phyloP scores from a whole-genome alignment of 1,140 invertebrate genomes.

The Drosophila repletoides region DNA sequence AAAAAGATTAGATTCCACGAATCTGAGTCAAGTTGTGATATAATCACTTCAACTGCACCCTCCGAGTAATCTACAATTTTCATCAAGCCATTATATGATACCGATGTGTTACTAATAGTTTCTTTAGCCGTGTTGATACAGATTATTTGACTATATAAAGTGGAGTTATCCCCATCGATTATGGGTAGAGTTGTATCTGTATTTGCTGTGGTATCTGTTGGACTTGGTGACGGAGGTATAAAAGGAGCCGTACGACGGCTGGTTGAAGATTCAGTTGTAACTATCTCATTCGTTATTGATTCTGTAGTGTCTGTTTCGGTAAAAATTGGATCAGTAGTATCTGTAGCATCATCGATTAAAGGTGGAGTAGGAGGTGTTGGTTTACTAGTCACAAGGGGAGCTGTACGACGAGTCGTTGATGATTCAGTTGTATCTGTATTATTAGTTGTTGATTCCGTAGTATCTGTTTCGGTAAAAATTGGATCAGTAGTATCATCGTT shows the following conservation, averaged over 20 bases:
- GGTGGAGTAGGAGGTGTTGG: background rate
- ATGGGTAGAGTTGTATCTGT: background rate
- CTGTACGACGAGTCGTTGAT: background rate
- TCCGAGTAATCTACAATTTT: background rate
- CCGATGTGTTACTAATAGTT: background rate
- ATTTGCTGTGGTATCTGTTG: background rate
- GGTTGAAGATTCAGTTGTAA: background rate
- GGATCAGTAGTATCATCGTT: no score
- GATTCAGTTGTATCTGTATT: background rate
- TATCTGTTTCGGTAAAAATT: no score
- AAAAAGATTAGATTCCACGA: constrained; percentile 37
- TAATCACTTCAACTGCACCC: background rate
- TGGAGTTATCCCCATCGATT: background rate
- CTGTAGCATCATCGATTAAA: no score
- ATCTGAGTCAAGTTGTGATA: background rate
- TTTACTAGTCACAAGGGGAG: background rate
- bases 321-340: no score
- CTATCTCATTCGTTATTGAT: no score
- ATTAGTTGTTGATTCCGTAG: background rate
- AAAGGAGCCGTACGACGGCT: no score
- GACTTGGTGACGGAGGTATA: background rate
- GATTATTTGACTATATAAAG: background rate
- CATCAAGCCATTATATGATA: constrained; percentile 12
- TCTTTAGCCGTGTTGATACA: background rate
- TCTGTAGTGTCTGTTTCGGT: no score